A percentile compares a stretch with the other conserved stretches of the same genome.
Conservation (phyloP, 2,888 invertebrate genomes). For the Pachydiplax longipennis region DNA sequence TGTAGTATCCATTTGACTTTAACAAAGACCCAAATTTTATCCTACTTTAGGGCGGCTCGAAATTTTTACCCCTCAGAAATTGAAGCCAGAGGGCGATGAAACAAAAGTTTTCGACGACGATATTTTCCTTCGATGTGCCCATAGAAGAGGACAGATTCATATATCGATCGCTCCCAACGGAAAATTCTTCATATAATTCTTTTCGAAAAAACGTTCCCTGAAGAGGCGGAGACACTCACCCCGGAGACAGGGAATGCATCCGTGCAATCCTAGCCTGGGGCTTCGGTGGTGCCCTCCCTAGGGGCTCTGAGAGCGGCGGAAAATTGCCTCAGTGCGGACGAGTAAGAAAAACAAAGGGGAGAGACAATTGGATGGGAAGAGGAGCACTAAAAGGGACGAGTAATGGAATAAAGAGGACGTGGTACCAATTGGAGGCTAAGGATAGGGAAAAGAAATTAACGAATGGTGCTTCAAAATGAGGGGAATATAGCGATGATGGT, state of each 20-base stretch:
- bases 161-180: too few relatives aligned
- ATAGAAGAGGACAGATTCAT: too few relatives aligned
- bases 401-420: not conserved
- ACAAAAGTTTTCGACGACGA: too few relatives aligned
- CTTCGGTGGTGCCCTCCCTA: not conserved
- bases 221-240: not conserved
- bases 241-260: not conserved
- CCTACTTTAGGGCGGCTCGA: too few relatives aligned
- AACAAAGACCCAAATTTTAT: too few relatives aligned
- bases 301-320: not conserved
- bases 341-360: slow-evolving; percentile 11
- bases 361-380: slow-evolving; percentile 28
- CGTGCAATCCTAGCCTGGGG: not conserved
- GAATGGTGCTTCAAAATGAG: not conserved
- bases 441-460: not conserved
- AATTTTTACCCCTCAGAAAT: too few relatives aligned
- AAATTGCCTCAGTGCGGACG: slow-evolving; percentile 22
- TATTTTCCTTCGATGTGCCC: too few relatives aligned
- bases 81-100: too few relatives aligned
- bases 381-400: not conserved
- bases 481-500: too few relatives aligned
- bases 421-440: not conserved
- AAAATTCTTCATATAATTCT: too few relatives aligned
- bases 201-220: too few relatives aligned
- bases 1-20: too few relatives aligned